Conservation (phyloP, 30 jellyfish, hydroid and myxozoan species). For the Pelagia noctiluca region DNA sequence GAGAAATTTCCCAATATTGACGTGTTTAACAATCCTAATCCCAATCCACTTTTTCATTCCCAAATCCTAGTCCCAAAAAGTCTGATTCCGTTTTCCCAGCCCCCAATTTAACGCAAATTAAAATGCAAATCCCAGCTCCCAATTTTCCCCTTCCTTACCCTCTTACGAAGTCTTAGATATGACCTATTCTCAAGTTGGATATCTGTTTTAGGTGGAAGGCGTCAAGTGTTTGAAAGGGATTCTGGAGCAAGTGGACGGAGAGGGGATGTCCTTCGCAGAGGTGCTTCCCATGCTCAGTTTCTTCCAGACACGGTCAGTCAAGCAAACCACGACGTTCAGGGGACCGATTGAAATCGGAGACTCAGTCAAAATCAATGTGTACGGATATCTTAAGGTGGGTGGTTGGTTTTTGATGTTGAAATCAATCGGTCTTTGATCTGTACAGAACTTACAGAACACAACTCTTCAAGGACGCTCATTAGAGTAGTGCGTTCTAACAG, state of each 20-base stretch:
- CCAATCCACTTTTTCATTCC: too few relatives aligned
- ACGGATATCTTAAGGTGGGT: constrained; percentile 90
- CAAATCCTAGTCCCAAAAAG: too few relatives aligned
- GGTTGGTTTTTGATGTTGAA: neutral
- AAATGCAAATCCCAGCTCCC: too few relatives aligned
- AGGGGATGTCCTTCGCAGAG: constrained; percentile 90
- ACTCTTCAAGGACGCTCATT: too few relatives aligned
- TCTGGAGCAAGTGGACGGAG: constrained; percentile 84
- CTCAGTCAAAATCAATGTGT: constrained; percentile 77
- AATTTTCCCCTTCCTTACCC: too few relatives aligned
- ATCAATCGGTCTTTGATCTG: neutral
- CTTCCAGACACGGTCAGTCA: constrained; percentile 85
- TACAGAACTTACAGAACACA: neutral
- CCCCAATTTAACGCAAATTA: too few relatives aligned
- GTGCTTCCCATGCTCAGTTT: constrained; percentile 91
- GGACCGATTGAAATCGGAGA: constrained; percentile 96
- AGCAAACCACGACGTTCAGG: constrained; percentile 92
- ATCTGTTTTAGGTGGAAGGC: constrained; percentile 70
- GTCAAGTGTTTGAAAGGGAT: constrained; percentile 75
- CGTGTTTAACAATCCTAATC: too few relatives aligned
- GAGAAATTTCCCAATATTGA: too few relatives aligned
- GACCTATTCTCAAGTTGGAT: too few relatives aligned
- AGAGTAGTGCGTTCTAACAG: too few relatives aligned
- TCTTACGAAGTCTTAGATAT: too few relatives aligned
- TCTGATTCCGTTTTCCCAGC: too few relatives aligned